Evolutionary conservation across 2,113 vertebrate species (phyloP), one percentile per base, ranked within the genome.

Genomic region (Sander lucioperca): DNA sequence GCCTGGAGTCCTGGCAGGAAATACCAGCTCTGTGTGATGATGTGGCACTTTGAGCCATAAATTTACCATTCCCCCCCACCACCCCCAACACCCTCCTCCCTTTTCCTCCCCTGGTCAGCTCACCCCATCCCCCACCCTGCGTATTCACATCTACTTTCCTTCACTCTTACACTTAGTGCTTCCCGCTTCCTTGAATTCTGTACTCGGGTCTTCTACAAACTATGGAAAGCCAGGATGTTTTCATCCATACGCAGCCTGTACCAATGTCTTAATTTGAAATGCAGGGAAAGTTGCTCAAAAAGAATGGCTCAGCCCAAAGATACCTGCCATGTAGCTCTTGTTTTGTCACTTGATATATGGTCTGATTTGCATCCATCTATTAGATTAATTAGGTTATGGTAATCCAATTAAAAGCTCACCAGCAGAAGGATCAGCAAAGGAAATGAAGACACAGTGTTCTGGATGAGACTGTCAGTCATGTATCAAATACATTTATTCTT

Each of bases 11-110:
- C 69, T 56, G 81, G 72, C 92, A 94, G 94, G 92, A 94, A 94
- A 93, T 93, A 88, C 87, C 90, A 91, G 83, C 87, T 80, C 85
- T 77, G 82, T 85, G 87, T 92, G 90, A 93, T 92, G 92, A 93
- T 94, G 94, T 92, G 90, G 88, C 92, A 91, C 79, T 86, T 89
- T 85, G 63, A 89, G 88, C 82, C 86, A 90, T 93, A 94, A 90
- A 93, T 89, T 79, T 86, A 89, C 88, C 88, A 85, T 78, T 18
- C 62, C 19, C 21, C 16, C 12, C 63, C 23, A 7, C 15, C 68
- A 2, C 30, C 30, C 3, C 30, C 30, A 30, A 3, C 30, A 30
- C 36, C 67, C 12, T 21, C 68, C 70, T 57, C 78, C 65, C 56
- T 77, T 63, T 16, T 45, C 47, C 69, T 77, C 57, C 68, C 54